Conservation (phyloP, 2,113 vertebrate genomes). For the Hippocampus barbouri region DNA sequence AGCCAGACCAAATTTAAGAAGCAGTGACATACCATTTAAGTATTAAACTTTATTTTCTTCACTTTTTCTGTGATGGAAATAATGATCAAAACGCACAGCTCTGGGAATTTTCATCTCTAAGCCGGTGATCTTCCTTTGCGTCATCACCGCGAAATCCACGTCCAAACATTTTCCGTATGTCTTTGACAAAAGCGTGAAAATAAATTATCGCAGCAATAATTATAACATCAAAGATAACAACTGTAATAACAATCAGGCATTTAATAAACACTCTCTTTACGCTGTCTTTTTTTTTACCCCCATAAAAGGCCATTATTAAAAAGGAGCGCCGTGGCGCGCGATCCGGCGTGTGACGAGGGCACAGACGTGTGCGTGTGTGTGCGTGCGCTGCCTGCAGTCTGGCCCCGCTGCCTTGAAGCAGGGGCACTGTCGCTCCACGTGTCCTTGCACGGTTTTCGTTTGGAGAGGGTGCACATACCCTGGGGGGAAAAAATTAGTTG, state of each 20-base stretch:
- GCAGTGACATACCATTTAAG: slow-evolving; percentile 45
- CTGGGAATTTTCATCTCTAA: slow-evolving; percentile 70
- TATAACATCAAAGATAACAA: slow-evolving; percentile 78
- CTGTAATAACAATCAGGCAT: slow-evolving; percentile 77
- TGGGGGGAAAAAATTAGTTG: too few relatives aligned
- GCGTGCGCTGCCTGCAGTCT: slow-evolving; percentile 12
- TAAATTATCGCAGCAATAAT: slow-evolving; percentile 83
- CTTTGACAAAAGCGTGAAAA: slow-evolving; percentile 77
- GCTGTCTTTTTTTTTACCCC: slow-evolving; percentile 49
- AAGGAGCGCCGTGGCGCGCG: slow-evolving; percentile 71
- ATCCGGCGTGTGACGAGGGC: slow-evolving; percentile 75
- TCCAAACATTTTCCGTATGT: slow-evolving; percentile 71
- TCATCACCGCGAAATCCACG: slow-evolving; percentile 74
- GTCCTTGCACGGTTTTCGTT: slow-evolving; percentile 21
- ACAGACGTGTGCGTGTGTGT: slow-evolving; percentile 34
- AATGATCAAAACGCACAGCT: slow-evolving; percentile 77
- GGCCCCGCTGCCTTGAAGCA: slow-evolving; percentile 1
- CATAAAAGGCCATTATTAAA: slow-evolving; percentile 72
- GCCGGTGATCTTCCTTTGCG: slow-evolving; percentile 71
- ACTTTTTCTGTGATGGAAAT: slow-evolving; percentile 75
- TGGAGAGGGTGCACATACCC: slow-evolving; percentile 26
- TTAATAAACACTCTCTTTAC: slow-evolving; percentile 78
- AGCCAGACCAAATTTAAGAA: slow-evolving; percentile 28
- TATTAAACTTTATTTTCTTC: slow-evolving; percentile 79
- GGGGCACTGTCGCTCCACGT: slow-evolving; percentile 10